These are phyloP conservation scores for Spilogale gracilis DNA, from an alignment of 2,113 vertebrate species.

Conservation along the genomic window DNA sequence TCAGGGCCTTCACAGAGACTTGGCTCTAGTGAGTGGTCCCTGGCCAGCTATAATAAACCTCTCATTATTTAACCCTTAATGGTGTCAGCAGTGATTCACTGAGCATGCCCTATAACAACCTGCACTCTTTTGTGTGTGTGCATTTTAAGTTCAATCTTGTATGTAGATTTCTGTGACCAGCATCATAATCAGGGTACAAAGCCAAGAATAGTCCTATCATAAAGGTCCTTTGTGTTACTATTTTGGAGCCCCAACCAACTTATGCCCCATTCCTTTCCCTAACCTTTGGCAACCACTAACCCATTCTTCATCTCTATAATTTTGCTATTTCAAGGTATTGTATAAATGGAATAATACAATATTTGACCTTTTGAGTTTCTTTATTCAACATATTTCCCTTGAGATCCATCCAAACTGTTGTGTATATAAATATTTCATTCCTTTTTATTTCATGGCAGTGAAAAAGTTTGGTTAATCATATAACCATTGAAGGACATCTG, in stretches of 20 bases:
- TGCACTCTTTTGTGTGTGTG: background rate
- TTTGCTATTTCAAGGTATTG: background rate
- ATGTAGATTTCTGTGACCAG: background rate
- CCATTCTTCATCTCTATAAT: background rate
- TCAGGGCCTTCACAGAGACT: too few species aligned
- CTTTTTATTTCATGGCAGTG: background rate
- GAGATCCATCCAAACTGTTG: background rate
- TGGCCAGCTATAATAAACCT: too few species aligned
- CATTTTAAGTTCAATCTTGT: background rate
- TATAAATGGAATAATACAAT: background rate
- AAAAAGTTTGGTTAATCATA: background rate
- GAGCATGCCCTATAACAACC: too few species aligned
- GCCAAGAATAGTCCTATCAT: fast-evolving
- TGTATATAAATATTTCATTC: background rate
- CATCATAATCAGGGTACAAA: background rate
- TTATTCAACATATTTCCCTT: background rate
- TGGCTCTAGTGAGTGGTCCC: too few species aligned
- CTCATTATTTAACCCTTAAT: too few species aligned
- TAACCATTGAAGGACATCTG: background rate
- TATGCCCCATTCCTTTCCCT: fast-evolving
- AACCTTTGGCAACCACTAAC: background rate
- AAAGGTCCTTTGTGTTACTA: background rate
- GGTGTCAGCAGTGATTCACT: too few species aligned
- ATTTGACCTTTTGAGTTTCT: background rate
- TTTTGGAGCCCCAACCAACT: background rate